Conservation (phyloP, 2,888 invertebrate species). For the Melieria omissa region DNA sequence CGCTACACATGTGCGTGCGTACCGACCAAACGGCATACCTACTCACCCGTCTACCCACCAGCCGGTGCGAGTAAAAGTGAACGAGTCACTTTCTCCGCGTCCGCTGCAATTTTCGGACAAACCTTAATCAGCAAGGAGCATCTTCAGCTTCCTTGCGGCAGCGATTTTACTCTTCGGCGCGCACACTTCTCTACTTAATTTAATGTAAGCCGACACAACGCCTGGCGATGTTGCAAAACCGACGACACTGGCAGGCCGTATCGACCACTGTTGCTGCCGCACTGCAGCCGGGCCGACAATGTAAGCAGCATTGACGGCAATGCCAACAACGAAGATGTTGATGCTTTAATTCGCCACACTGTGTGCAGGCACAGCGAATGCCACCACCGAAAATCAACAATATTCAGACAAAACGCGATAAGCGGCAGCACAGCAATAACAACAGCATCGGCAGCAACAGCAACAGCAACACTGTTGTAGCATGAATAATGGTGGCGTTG, state of each 20-base stretch:
- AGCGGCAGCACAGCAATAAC: no score
- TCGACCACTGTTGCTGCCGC: background rate
- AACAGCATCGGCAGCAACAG: no score
- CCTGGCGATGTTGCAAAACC: no score
- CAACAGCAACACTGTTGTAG: no score
- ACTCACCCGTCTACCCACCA: background rate
- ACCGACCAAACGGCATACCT: no score
- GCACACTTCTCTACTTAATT: no score
- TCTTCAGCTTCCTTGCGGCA: conserved; percentile 46
- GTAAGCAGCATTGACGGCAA: background rate
- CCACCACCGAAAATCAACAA: no score
- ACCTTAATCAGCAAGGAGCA: conserved; percentile 45
- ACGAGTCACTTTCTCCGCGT: conserved; percentile 32
- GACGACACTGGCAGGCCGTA: no score
- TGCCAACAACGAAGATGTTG: background rate
- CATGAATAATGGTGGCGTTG: conserved; percentile 16
- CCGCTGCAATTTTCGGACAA: conserved; percentile 19
- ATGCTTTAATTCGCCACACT: background rate
- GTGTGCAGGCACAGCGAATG: no score
- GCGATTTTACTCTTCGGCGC: background rate
- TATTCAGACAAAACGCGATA: no score
- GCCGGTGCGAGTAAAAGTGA: conserved; percentile 30
- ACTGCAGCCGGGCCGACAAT: background rate
- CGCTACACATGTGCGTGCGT: no score
- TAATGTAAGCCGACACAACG: no score